Evolutionary conservation across 1,140 invertebrate species (phyloP), one percentile per base, ranked within the genome.

Genomic region (Hirudo medicinalis): DNA sequence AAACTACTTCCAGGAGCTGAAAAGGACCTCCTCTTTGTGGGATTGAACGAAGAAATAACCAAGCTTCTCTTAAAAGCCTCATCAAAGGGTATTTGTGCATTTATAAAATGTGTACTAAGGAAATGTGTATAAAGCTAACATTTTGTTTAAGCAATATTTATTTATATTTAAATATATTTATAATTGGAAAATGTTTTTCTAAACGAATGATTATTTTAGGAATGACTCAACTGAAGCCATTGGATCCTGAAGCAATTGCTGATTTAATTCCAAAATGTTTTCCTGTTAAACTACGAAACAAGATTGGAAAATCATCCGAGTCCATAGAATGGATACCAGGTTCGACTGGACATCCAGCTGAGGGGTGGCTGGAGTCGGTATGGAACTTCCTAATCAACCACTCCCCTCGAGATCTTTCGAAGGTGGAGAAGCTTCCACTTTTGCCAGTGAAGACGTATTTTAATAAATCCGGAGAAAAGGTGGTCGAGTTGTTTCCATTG

Each of bases 151-250:
- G 9, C 11, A 15, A 49, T 49, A 49, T 49, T 49, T 49, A 49
- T 49, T 49, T 49, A 49, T 49, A 15, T 49, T 15, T 49, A n/a
- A n/a, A n/a, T 49, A 5, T 49, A 9, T 49, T 49, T 49, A 49
- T 13, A 9, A 40, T 40, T 40, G 4, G 40, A 40, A 40, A 40
- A 6, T 6, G 11, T 40, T 40, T 13, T 49, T 49, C 43, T 49
- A 17, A 49, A 9, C 20, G 55, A 57, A 54, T 57, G 2, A 15
- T 54, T 55, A 15, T 73, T 73, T 27, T 29, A 74, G 73, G 73
- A 32, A 71, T 70, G 57, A 74, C 73, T 19, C 73, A 74, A 54
- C 17, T 74, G 27, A 74, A 72, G 36, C 20, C 68, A 6, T n/a
- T 74, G 32, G 67, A 66, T 19, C 20, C 49, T 67, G 6, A 32